phyloP scores from a whole-genome alignment of 2,888 invertebrate genomes.

The Hirtodrosophila duncani region DNA sequence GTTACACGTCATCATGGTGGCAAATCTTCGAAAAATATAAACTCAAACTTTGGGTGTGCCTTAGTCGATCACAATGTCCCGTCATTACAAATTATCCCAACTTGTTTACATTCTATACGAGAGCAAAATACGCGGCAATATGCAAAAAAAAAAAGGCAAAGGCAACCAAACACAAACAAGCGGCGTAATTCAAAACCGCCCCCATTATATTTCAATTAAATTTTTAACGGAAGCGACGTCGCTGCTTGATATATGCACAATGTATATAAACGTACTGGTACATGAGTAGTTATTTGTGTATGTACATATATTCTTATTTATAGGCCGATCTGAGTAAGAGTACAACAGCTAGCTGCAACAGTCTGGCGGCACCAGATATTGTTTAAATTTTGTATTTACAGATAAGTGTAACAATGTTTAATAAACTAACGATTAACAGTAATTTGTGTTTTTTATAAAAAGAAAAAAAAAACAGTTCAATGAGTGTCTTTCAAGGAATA shows the following conservation, averaged over 20 bases:
- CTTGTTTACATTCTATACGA: conserved; percentile 16
- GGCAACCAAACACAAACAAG: conserved; percentile 31
- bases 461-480: conserved; percentile 8
- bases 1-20: too few species aligned
- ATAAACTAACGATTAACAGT: conserved; percentile 37
- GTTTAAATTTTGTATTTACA: conserved; percentile 8
- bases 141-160: conserved; percentile 15
- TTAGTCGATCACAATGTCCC: too few species aligned
- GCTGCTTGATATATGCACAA: conserved; percentile 4
- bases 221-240: conserved; percentile 53
- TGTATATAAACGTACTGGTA: conserved; percentile 2
- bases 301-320: conserved; percentile 19
- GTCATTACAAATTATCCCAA: too few species aligned
- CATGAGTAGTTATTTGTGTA: not conserved
- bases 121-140: conserved; percentile 5
- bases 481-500: conserved; percentile 5
- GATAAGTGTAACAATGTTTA: conserved; percentile 35
- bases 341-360: too few species aligned
- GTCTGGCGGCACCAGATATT: too few species aligned
- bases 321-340: too few species aligned
- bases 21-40: too few species aligned
- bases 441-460: conserved; percentile 29
- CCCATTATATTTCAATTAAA: conserved; percentile 67
- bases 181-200: conserved; percentile 63
- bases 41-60: too few species aligned